Evolutionary conservation across 2,888 invertebrate genomes (phyloP).

Genomic region (Leucoptera coffeella): DNA sequence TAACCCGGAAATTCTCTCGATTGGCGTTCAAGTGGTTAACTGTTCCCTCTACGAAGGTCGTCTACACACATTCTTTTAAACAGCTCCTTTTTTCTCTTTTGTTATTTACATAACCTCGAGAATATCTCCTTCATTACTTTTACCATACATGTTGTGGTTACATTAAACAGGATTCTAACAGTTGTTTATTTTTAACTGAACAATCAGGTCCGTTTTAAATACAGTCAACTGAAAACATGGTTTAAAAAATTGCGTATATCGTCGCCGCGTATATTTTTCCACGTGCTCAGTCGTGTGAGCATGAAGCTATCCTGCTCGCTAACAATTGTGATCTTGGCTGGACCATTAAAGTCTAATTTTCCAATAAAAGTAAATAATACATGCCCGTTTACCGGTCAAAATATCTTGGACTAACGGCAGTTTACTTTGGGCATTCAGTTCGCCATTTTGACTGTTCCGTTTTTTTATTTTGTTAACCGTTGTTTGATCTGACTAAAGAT

Average conservation of each 20-base stretch:
- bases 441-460: constrained; percentile 22
- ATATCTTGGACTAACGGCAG: constrained; percentile 23
- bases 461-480: too few species aligned
- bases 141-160: neutral
- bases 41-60: too few species aligned
- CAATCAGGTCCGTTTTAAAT: too few species aligned
- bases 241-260: constrained; percentile 22
- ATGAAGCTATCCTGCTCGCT: constrained; percentile 20
- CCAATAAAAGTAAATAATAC: constrained; percentile 45
- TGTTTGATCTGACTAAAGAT: too few species aligned
- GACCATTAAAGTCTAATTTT: constrained; percentile 39
- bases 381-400: constrained; percentile 27
- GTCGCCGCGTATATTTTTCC: constrained; percentile 16
- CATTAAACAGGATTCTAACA: neutral
- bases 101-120: too few species aligned
- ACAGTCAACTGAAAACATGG: too few species aligned
- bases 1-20: too few species aligned
- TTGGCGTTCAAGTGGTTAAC: too few species aligned
- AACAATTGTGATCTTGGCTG: constrained; percentile 15
- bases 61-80: too few species aligned
- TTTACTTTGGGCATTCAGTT: constrained; percentile 17
- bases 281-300: constrained; percentile 34
- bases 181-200: too few species aligned
- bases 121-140: too few species aligned
- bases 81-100: too few species aligned